Evolutionary conservation across 2,797 vertebrate genomes (phyloP).

Genomic region (Miichthys miiuy): DNA sequence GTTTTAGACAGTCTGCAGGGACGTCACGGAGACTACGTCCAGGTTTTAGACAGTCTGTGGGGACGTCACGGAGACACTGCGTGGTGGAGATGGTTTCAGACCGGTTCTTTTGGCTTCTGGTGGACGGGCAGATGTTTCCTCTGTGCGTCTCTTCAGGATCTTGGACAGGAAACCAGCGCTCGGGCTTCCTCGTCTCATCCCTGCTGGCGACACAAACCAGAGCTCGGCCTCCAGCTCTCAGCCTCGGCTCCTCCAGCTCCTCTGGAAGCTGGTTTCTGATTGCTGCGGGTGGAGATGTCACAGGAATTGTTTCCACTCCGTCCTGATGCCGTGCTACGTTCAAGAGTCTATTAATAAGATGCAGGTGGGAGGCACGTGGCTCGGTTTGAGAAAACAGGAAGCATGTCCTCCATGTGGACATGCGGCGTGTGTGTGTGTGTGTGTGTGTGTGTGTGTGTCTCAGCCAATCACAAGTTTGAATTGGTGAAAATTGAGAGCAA

Average conservation of each 20-base stretch:
- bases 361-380: conserved; percentile 29
- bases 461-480: too few relatives aligned
- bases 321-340: not conserved
- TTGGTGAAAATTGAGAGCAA: too few relatives aligned
- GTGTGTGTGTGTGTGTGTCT: too few relatives aligned
- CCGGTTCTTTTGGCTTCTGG: conserved; percentile 5
- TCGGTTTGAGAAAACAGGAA: not conserved
- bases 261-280: conserved; percentile 21
- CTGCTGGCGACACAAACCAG: not conserved
- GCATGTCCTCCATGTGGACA: not conserved
- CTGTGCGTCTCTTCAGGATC: conserved; percentile 19
- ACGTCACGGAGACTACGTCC: too few relatives aligned
- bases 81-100: too few relatives aligned
- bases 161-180: conserved; percentile 9
- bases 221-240: not conserved
- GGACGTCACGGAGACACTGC: too few relatives aligned
- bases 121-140: conserved; percentile 34
- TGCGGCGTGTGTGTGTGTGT: too few relatives aligned
- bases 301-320: conserved; percentile 15
- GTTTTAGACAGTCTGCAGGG: too few relatives aligned
- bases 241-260: not conserved
- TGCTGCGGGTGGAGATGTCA: conserved; percentile 16
- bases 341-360: conserved; percentile 21
- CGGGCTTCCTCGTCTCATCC: not conserved
- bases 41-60: too few relatives aligned